Evolutionary conservation across 2,113 vertebrate genomes (phyloP).

Genomic region (Colius striatus): DNA sequence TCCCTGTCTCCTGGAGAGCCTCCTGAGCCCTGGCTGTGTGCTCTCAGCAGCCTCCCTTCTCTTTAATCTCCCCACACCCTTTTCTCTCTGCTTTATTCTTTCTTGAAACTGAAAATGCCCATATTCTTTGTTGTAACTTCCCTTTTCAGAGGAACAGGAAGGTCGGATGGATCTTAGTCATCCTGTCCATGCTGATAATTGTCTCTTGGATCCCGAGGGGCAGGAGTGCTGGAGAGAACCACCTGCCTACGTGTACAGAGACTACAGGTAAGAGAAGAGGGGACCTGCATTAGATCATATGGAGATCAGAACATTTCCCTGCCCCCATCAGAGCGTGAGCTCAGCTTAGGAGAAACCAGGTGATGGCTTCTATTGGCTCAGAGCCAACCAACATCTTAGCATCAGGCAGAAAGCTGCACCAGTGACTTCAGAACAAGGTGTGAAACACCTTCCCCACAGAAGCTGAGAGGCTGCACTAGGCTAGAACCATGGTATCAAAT

Average conservation of each 20-base stretch:
- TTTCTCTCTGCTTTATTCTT: not conserved
- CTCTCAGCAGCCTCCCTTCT: not conserved
- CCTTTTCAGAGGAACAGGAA: slow-evolving; percentile 85
- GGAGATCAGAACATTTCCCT: not conserved
- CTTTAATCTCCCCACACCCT: not conserved
- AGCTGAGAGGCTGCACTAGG: not conserved
- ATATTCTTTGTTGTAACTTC: not conserved
- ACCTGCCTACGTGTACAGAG: slow-evolving; percentile 91
- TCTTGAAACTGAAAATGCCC: not conserved
- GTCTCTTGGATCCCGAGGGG: slow-evolving; percentile 91
- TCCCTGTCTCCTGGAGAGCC: not conserved
- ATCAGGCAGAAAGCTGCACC: not conserved
- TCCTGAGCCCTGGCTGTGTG: not conserved
- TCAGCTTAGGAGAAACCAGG: not conserved
- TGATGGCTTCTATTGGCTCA: not conserved
- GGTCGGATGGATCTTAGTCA: slow-evolving; percentile 92
- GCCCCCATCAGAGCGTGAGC: not conserved
- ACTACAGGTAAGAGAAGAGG: slow-evolving; percentile 85
- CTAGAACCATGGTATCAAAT: not conserved
- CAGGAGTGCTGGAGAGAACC: slow-evolving; percentile 93
- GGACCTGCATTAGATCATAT: not conserved
- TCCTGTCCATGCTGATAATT: slow-evolving; percentile 95
- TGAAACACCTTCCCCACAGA: not conserved
- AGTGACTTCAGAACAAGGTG: not conserved
- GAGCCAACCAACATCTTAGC: not conserved